Evolutionary conservation across 2,888 invertebrate species (phyloP).

Genomic region (Balanococcus diminutus): DNA sequence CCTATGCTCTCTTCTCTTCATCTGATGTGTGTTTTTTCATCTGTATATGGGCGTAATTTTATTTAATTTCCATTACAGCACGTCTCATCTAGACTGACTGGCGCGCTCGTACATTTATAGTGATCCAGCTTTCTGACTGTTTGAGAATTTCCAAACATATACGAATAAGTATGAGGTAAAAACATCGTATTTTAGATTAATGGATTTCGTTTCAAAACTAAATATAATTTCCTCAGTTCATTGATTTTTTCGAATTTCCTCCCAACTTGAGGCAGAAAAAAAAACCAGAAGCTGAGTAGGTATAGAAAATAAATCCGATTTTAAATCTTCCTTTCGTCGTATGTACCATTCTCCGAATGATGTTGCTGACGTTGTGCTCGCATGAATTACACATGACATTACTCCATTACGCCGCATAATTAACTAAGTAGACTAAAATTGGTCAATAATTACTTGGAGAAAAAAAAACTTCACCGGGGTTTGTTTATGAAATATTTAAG

Average conservation of each 20-base stretch:
- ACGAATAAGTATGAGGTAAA: neutral
- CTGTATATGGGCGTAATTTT: neutral
- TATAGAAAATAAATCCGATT: neutral
- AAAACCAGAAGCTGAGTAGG: neutral
- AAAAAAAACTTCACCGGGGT: neutral
- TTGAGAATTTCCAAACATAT: neutral
- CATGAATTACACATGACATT: neutral
- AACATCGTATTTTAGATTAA: neutral
- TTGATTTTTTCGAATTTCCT: neutral
- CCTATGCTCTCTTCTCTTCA: conserved; percentile 8
- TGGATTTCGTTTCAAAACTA: neutral
- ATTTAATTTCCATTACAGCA: conserved; percentile 14
- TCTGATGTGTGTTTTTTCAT: neutral
- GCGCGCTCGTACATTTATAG: neutral
- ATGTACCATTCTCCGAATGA: neutral
- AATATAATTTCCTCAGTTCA: neutral
- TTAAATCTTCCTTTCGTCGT: neutral
- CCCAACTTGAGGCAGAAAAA: neutral
- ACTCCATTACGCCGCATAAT: neutral
- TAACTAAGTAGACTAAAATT: neutral
- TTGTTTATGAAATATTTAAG: conserved; percentile 37
- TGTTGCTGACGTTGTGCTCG: neutral
- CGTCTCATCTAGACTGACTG: neutral
- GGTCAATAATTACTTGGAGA: neutral
- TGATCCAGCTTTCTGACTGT: neutral